Evolutionary conservation across 2,888 invertebrate species (phyloP), one percentile per base, ranked within the genome.

Genomic region (Uloborus plumipes): DNA sequence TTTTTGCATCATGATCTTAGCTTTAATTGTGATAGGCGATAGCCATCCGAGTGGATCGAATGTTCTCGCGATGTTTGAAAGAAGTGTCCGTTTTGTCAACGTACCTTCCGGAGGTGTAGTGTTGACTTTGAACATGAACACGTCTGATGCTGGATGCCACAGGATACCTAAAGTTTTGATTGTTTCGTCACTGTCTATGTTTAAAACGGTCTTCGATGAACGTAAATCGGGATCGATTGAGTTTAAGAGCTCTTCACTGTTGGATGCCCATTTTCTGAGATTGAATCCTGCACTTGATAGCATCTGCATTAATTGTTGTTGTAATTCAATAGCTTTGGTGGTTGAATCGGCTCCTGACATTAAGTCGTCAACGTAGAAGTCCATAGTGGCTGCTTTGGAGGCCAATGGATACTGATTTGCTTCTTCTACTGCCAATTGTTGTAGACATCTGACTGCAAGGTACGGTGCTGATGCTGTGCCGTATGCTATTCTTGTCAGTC

Each of bases 361-460:
- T 0, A 87, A 71, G 80, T 88, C 88, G 70, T 88, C 88, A 15
- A 88, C 86, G 55, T 89, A 88, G 61, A 87, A 86, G 72, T 87
- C 86, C 4, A 83, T 51, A 14, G 31, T 31, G 15, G 87, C 75
- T n/a, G 80, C 72, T 50, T 84, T 20, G 4, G 85, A 59, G 11
- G 85, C 86, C 18, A 59, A 9, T 7, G 86, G 84, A 58, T 72
- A 72, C n/a, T 69, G 74, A 11, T 64, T 11, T 31, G n/a, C 31
- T 51, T 86, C 85, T 22, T 88, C 87, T 0, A 79, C 81, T 87
- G 86, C 53, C 7, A 31, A 31, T 31, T 31, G 31, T 7, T 85
- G 65, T 11, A 88, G 67, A 20, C 85, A 85, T 66, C 87, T 64
- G 0, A 85, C 86, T 0, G 88, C 87, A 20, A 87, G n/a, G n/a